Evolutionary conservation across 2,888 invertebrate genomes (phyloP).

Genomic region (Melinaea menophilus): DNA sequence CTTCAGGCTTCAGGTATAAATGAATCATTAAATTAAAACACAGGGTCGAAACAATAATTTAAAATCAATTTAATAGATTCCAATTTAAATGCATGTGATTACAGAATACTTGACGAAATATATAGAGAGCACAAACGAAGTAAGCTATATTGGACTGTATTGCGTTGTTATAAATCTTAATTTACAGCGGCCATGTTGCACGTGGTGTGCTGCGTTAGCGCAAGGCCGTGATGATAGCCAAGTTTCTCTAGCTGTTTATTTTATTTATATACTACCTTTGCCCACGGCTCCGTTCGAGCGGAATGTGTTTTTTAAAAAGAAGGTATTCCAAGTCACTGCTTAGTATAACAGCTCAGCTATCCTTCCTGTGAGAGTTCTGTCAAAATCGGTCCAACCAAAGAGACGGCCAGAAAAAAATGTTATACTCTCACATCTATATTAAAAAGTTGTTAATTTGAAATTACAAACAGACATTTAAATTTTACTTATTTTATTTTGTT

Average conservation of each 20-base stretch:
- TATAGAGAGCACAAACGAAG: neutral
- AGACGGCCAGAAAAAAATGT: too few relatives aligned
- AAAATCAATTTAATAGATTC: conserved; percentile 11
- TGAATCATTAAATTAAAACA: neutral
- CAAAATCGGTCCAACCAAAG: too few relatives aligned
- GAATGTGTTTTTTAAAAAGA: too few relatives aligned
- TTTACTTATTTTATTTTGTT: too few relatives aligned
- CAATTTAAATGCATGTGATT: conserved; percentile 14
- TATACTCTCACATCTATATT: too few relatives aligned
- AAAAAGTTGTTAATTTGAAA: too few relatives aligned
- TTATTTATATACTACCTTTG: conserved; percentile 15
- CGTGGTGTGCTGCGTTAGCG: conserved; percentile 11
- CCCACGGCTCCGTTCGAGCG: conserved; percentile 10
- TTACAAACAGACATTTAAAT: too few relatives aligned
- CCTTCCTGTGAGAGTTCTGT: too few relatives aligned
- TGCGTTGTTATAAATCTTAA: neutral
- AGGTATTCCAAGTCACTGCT: too few relatives aligned
- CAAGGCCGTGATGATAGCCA: conserved; percentile 30
- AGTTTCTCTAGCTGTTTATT: conserved; percentile 26
- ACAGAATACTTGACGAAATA: conserved; percentile 9
- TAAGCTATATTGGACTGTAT: neutral
- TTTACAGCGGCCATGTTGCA: neutral
- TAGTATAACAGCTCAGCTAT: too few relatives aligned
- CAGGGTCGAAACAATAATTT: neutral
- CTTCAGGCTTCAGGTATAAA: too few relatives aligned